Evolutionary conservation across 2,797 vertebrate genomes (phyloP).

Genomic region (Sebastes taczanowskii): DNA sequence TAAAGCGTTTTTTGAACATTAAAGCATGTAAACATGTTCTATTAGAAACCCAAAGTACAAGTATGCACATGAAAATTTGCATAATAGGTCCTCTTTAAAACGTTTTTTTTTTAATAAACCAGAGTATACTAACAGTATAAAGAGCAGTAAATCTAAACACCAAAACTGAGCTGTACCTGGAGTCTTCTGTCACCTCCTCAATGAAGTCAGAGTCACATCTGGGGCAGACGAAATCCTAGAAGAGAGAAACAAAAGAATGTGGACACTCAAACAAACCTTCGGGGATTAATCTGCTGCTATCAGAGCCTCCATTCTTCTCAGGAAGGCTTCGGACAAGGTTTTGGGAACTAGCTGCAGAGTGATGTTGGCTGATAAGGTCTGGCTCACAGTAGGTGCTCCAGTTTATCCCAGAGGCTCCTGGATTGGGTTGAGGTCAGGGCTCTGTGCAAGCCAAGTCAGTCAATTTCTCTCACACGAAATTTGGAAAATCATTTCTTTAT

Average conservation of each 20-base stretch:
- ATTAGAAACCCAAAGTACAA: too few species aligned
- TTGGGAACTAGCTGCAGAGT: background rate
- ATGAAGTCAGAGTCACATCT: constrained; percentile 93
- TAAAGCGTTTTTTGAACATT: too few species aligned
- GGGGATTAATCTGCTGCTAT: background rate
- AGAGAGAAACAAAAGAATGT: constrained; percentile 2
- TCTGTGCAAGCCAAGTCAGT: too few species aligned
- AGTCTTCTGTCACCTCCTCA: constrained; percentile 91
- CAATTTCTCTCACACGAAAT: too few species aligned
- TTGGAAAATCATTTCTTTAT: background rate
- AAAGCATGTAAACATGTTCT: too few species aligned
- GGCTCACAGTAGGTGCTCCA: background rate
- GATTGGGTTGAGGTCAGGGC: background rate
- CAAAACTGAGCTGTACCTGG: constrained; percentile 80
- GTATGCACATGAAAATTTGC: too few species aligned
- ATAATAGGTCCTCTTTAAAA: background rate
- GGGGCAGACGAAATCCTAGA: constrained; percentile 90
- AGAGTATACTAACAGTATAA: background rate
- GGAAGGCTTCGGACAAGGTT: background rate
- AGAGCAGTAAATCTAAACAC: background rate
- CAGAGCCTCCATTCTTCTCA: background rate
- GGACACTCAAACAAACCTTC: background rate
- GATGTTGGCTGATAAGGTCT: background rate
- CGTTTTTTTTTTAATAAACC: background rate
- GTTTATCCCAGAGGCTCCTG: background rate